Base-by-base conservation (phyloP, 2,888 invertebrate species). In the Poecilobothrus nobilitatus region DNA sequence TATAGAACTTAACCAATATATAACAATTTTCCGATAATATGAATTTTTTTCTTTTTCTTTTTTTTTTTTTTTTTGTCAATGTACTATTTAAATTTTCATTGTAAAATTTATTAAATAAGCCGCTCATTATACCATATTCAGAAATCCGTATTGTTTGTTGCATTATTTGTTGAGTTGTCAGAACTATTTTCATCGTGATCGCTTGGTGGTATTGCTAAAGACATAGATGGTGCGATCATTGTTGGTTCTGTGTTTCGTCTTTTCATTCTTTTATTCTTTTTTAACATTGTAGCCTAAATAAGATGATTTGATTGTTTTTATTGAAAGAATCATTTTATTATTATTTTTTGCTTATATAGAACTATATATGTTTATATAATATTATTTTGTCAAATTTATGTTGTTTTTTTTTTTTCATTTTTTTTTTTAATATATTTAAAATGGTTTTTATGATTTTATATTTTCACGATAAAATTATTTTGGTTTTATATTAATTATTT, bases 231-330 rank as follows among this genome's bases (percentile, higher is more conserved):
- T 70, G 80, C 76, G 74, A 84, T 81, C 90, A 90, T 90, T 77
- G 88, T 86, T 76, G 91, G 91, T 86, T 94, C 94, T 76, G 94
- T 94, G 86, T 96, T 94, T 81, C 96, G 91, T 76, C 97, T 88
- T 85, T 95, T 95, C 89, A 96, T 95, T 88, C 97, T 97, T 86
- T 92, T 92, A 84, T 91, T 91, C 88, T 98, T 97, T 91, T 97
- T 97, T 87, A 98, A 88, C 98, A 98, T 98, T 85, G 97, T 97
- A 83, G 98, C 97, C 97, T 97, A 87, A 85, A 84, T 15, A n/a
- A 53, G 53, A 53, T 53, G 15, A 53, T 53, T 53, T 53, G 15
- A 53, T 37, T 10, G 2, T 53, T 53, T 12, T 53, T 69, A 70
- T 71, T 61, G 34, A 63, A 37, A 37, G 21, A 44, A 66, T 63